phyloP scores from a whole-genome alignment of 2,888 invertebrate species.

The Phaonia tiefii region DNA sequence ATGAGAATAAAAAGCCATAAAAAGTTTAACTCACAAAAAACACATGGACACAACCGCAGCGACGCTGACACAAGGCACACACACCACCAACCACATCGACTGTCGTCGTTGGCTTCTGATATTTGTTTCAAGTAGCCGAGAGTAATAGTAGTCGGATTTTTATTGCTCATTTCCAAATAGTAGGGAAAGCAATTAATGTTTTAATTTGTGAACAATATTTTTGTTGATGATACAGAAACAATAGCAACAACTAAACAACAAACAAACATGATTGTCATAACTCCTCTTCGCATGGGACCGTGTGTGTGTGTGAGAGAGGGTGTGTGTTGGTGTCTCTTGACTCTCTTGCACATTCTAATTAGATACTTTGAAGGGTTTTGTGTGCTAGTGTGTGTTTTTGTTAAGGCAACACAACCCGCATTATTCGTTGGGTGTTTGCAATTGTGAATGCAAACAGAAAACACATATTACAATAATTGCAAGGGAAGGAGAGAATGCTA shows the following conservation, averaged over 20 bases:
- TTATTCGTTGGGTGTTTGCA: neutral
- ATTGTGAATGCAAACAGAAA: neutral
- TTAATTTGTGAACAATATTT: conserved; percentile 32
- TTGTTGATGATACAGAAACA: too few relatives aligned
- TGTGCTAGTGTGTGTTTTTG: conserved; percentile 8
- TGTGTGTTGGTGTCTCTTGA: too few relatives aligned
- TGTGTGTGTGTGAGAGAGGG: too few relatives aligned
- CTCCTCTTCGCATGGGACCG: too few relatives aligned
- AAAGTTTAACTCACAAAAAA: conserved; percentile 20
- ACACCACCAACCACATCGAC: too few relatives aligned
- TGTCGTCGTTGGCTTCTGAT: conserved; percentile 4
- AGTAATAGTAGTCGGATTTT: conserved; percentile 4
- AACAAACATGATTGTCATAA: neutral
- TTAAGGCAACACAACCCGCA: conserved; percentile 25
- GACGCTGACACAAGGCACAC: too few relatives aligned
- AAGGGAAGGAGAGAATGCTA: too few relatives aligned
- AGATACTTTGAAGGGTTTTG: too few relatives aligned
- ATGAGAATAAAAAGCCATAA: conserved; percentile 13
- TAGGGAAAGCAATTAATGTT: conserved; percentile 39
- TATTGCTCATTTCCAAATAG: conserved; percentile 5
- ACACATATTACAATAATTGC: neutral
- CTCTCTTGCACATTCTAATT: conserved; percentile 2
- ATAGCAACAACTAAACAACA: neutral
- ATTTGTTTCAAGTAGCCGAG: conserved; percentile 22
- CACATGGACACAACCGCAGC: neutral